A percentile compares a stretch with the other conserved stretches of the same genome.
Evolutionary conservation across 2,797 vertebrate genomes (phyloP).

Genomic region (Tarsius wallacei): DNA sequence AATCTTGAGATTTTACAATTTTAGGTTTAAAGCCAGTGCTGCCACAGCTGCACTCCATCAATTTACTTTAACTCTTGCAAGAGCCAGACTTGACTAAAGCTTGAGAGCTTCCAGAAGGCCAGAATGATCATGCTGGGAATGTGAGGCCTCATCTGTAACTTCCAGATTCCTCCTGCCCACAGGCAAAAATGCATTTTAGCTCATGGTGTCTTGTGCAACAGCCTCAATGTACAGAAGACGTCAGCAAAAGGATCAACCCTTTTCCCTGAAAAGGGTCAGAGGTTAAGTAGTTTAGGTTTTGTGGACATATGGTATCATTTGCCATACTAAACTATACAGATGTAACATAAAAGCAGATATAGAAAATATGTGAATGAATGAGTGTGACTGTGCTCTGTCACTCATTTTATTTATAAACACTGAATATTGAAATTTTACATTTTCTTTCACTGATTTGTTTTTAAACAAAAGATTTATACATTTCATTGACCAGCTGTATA

Average conservation of each 20-base stretch:
- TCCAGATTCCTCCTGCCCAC: too few species aligned
- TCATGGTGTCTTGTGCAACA: neutral
- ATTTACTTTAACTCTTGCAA: too few species aligned
- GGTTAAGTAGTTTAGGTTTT: neutral
- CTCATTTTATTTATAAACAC: neutral
- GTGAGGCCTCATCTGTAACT: neutral
- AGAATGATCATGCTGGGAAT: neutral
- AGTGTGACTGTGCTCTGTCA: neutral
- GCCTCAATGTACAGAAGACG: neutral
- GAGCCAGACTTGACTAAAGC: neutral
- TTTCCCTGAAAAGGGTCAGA: neutral
- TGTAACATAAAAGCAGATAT: neutral
- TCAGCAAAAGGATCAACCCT: neutral
- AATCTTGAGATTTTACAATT: neutral
- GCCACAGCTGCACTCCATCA: neutral
- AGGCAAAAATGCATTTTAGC: neutral
- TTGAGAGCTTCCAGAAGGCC: neutral
- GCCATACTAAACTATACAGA: neutral
- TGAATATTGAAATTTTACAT: neutral
- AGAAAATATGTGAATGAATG: neutral
- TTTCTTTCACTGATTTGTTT: neutral
- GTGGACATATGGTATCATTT: neutral
- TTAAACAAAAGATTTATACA: neutral
- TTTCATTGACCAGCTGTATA: neutral
- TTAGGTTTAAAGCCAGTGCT: neutral